Evolutionary conservation across 2,113 vertebrate genomes (phyloP), one percentile per base, ranked within the genome.

Genomic region (Poecilia latipinna): DNA sequence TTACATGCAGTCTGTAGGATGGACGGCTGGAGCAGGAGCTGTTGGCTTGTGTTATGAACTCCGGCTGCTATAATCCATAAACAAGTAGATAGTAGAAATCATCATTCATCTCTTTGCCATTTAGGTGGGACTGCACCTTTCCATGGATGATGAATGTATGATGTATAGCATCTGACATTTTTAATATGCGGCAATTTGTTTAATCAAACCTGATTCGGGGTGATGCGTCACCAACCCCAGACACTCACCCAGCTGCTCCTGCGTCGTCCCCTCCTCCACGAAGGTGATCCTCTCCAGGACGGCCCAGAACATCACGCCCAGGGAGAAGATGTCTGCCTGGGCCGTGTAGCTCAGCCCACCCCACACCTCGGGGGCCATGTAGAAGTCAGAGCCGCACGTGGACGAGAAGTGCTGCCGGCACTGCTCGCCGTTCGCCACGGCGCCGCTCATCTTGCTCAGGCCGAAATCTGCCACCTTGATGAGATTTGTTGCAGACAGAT

Each of bases 361-460:
- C 97, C 98, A 98, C 80, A 99, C 97, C 91, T 99, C 98, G 0
- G 97, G 98, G 0, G 97, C 97, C 98, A 99, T 99, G 93, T 98
- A 99, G 94, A 99, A 99, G 83, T 98, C 97, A 0, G 98, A 98
- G 84, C 98, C 98, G 0, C 98, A 99, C 22, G 96, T 97, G 0
- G 97, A 99, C 3, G 97, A 99, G 79, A 99, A 95, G 93, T 95
- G 96, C 91, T 95, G 96, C 70, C 96, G 95, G 90, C 94, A 96
- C 78, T 93, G 94, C 64, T 95, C 93, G 4, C 91, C 91, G 0
- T 89, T 92, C 0, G 90, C 81, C 63, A 93, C 82, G 19, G 95
- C 95, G 8, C 94, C 96, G 0, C 95, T 96, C 82, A 98, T 96
- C 85, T 98, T 99, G 79, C 98, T 98, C 65, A 99, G 96, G 70